Conservation (phyloP, 2,888 invertebrate species). For the Crioceris asparagi region DNA sequence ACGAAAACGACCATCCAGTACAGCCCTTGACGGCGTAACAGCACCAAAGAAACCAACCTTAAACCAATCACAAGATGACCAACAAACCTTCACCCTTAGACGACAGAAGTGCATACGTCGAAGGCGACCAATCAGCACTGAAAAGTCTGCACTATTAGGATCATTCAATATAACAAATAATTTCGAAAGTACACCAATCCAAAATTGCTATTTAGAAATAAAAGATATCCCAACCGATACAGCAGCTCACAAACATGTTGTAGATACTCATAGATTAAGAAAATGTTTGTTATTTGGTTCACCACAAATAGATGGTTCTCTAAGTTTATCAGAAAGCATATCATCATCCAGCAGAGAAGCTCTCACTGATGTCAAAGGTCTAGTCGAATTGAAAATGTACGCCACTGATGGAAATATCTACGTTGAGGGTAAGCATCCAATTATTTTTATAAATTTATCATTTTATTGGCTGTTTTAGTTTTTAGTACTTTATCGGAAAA, state of each 20-base stretch:
- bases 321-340: constrained; percentile 25
- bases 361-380: constrained; percentile 29
- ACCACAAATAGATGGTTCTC: constrained; percentile 22
- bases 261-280: constrained; percentile 26
- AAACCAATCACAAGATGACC: constrained; percentile 24
- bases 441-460: too few relatives aligned
- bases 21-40: constrained; percentile 12
- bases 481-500: too few relatives aligned
- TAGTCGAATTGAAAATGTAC: constrained; percentile 35
- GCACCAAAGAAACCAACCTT: constrained; percentile 20
- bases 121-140: constrained; percentile 33
- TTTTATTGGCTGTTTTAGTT: too few relatives aligned
- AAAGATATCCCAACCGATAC: background rate
- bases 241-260: background rate
- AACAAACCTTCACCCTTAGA: constrained; percentile 34
- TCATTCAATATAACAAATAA: too few relatives aligned
- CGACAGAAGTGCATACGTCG: constrained; percentile 49
- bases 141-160: too few relatives aligned
- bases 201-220: constrained; percentile 22
- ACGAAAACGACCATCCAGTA: constrained; percentile 21
- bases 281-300: constrained; percentile 38
- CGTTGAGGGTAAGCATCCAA: constrained; percentile 36
- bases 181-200: constrained; percentile 23
- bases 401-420: constrained; percentile 30
- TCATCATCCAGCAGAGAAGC: constrained; percentile 20